Base-by-base conservation (phyloP, 2,888 invertebrate species). In the Apodemia zela region DNA sequence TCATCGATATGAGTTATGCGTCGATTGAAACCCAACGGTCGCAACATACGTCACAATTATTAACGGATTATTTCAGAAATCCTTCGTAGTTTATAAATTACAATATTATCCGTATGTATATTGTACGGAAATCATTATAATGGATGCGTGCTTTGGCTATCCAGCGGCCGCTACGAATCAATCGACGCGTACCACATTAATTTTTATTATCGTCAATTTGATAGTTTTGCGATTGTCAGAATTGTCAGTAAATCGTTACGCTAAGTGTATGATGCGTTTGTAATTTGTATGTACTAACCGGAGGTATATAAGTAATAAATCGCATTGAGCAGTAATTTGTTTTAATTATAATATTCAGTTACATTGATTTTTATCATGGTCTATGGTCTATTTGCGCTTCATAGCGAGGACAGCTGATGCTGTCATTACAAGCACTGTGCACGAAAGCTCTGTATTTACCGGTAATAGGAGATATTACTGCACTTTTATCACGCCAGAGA, bases 251-350 rank as follows among this genome's bases (percentile, higher is more conserved):
- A 77, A 80, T 78, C 71, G 82, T 85, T 87, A 87, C 81, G 89
- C 87, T 89, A 89, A 87, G 81, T 89, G 85, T 85, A 86, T 87
- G 89, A 89, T 88, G 89, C 89, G 88, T 89, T 89, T 89, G 84
- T 87, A 87, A 88, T 89, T 89, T 89, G 84, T 88, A 88, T 87
- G 85, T 87, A 85, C 84, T 80, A 54, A 25, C 54, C 51, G 76
- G 82, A 78, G 77, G 76, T 75, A 84, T 83, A 86, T 82, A 85
- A 84, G 77, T 85, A 89, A 83, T 84, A 83, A 87, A 89, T 83
- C 84, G 85, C 89, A 88, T 87, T 89, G 77, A 85, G 75, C 80
- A 81, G 78, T 58, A 45, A 45, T 11, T 65, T 69, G 29, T 67
- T 66, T 69, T 67, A n/a, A n/a, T 63, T 65, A 38, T 7, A 38